Base-by-base conservation (phyloP, 2,113 vertebrate genomes). In the Parus major region DNA sequence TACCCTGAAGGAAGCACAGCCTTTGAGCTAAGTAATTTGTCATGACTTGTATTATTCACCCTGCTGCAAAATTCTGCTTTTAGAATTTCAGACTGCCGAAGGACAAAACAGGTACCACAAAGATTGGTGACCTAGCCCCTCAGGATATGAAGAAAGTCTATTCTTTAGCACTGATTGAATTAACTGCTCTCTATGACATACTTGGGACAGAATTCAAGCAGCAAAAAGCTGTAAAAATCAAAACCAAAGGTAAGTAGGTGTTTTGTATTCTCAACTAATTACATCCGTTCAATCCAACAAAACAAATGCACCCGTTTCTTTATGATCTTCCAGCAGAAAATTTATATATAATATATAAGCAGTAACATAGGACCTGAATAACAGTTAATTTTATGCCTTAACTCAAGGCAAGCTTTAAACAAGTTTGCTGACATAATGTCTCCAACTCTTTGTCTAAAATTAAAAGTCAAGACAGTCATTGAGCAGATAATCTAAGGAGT, bases 131-230 rank as follows among this genome's bases (percentile, higher is more conserved):
- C 95, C 98, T 99, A 41, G 99, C 99, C 12, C 95, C 98, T 64
- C 98, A 98, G 96, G 99, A 99, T 92, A 99, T 99, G 99, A 99
- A 99, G 98, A 99, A 99, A 83, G 98, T 99, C n/a, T 97, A 91
- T 77, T 82, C 97, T 24, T 95, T 99, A 72, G 99, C 98, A 35
- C 98, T 99, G 44, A 99, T 99, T 82, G 99, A 99, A 87, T 97
- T 99, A 96, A 99, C 99, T 2, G 99, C 99, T 61, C 97, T 99
- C 41, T 99, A 98, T 87, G 99, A 99, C 60, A 96, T 98, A 3
- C 96, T 98, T 59, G 98, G 98, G 42, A 94, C 98, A 23, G 99
- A 99, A 94, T 96, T 99, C 69, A 99, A 99, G 91, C 97, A 98
- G 39, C 98, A 99, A 86, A 99, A 99, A 97, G 98, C 99, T 90